Evolutionary conservation across 2,797 vertebrate genomes (phyloP).

Genomic region (Uromys caudimaculatus): DNA sequence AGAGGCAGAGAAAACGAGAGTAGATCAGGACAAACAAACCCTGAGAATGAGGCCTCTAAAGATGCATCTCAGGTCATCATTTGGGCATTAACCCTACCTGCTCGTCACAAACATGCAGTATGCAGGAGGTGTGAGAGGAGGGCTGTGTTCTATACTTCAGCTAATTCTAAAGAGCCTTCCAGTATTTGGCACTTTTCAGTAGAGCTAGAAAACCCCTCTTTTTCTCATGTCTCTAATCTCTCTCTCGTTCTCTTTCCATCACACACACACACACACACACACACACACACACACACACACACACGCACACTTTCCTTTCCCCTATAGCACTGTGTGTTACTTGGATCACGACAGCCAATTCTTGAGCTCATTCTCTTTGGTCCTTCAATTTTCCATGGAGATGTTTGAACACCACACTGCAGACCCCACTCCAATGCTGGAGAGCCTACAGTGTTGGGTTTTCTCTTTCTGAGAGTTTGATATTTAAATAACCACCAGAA

Average conservation of each 20-base stretch:
- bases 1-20: constrained; percentile 50
- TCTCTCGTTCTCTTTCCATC: not conserved
- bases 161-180: not conserved
- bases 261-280: not conserved
- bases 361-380: not conserved
- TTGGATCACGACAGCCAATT: accelerated
- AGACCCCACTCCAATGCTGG: not conserved
- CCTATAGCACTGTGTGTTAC: not conserved
- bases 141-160: not conserved
- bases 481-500: not conserved
- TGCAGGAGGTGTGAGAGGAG: not conserved
- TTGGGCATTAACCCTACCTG: constrained; percentile 12
- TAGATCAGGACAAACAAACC: constrained; percentile 66
- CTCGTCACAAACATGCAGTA: not conserved
- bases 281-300: not conserved
- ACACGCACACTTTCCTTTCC: not conserved
- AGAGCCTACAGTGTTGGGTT: not conserved
- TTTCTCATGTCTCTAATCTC: not conserved
- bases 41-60: constrained; percentile 12
- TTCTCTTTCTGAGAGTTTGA: not conserved
- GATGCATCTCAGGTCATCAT: not conserved
- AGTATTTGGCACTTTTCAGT: constrained; percentile 20
- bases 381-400: not conserved
- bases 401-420: not conserved
- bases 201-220: not conserved